Evolutionary conservation across 2,113 vertebrate genomes (phyloP), one percentile per base, ranked within the genome.

Genomic region (Sphyrna mokarran): DNA sequence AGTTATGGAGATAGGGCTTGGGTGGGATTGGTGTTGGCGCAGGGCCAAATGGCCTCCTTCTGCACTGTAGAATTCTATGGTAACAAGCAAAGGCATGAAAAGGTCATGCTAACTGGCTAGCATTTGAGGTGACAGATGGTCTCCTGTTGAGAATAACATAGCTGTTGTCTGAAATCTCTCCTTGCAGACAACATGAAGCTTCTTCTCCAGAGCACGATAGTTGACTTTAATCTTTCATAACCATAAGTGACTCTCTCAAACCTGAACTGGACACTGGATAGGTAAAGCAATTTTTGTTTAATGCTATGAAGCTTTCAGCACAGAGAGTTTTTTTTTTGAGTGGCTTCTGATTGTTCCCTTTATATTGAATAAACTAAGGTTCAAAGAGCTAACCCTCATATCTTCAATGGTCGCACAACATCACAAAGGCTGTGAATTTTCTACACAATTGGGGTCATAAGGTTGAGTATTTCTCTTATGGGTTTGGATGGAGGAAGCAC

Each of bases 341-440:
- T 93, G 61, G 61, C 66, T 93, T 93, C 14, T 91, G 8, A 37
- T 68, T 22, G 61, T 37, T 66, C 1, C n/a, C 20, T 93, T 76
- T 93, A 93, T 93, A 66, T 93, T 61, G 18, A 20, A 20, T 11
- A 91, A 91, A 91, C 29, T n/a, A 91, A n/a, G 33, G 87, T 91
- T 93, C 89, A 93, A 93, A 93, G 89, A 68, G 63, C 58, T 93
- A 18, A 37, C 61, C 40, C 18, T 83, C 80, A 83, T 43, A n/a
- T 11, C n/a, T 37, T 80, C n/a, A 80, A 37, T 37, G 3, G 76
- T 29, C 63, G 58, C 89, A 66, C 89, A 66, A 16, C 61, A 93
- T 93, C n/a, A 93, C 61, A 66, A 68, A 93, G 89, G n/a, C 61
- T 93, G 13, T 90, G 87, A 9, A 90, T 61, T 58, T 90, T 90